Evolutionary conservation across 2,888 invertebrate species (phyloP), one percentile per base, ranked within the genome.

Genomic region (Brachypterus glaber): DNA sequence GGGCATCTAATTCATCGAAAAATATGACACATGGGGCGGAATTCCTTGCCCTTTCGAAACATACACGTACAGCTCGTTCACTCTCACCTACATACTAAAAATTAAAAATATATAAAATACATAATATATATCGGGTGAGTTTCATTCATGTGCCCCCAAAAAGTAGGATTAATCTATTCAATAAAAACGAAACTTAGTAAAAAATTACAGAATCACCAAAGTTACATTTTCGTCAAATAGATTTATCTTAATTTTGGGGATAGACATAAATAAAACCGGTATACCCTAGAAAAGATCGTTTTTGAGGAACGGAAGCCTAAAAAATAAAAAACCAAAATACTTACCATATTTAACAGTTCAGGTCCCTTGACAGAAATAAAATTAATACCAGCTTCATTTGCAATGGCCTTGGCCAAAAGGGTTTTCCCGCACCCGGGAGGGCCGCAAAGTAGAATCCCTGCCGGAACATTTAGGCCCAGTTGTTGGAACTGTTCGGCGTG

Each of bases 321-420:
- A 21, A 5, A 9, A 21, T n/a, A 12, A 8, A 14, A 31, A 27
- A 25, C 27, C 18, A 33, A 30, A 24, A 4, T 27, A 18, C 60
- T 66, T 64, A 88, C 88, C 97, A 97, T 98, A 60, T 93, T 97
- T 39, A 98, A 71, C 36, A 98, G 67, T 66, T 98, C 98, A 1
- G 98, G 97, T 11, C 98, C 98, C 69, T 97, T 98, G 1, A 98
- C 95, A 4, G 95, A 93, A 53, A 98, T 93, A 54, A 98, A 98
- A 68, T 97, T 98, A 26, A 98, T 89, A 18, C 95, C 95, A 25
- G 96, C 92, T 68, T 98, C 97, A 68, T 97, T 97, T 0, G 98
- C 97, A 25, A 98, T 82, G 15, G 97, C 98, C 72, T 98, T 98
- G 2, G 97, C 98, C 35, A 98, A 67, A 17, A 98, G 70, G 0